Evolutionary conservation across 1,140 invertebrate genomes (phyloP).

Genomic region (Proales similis): DNA sequence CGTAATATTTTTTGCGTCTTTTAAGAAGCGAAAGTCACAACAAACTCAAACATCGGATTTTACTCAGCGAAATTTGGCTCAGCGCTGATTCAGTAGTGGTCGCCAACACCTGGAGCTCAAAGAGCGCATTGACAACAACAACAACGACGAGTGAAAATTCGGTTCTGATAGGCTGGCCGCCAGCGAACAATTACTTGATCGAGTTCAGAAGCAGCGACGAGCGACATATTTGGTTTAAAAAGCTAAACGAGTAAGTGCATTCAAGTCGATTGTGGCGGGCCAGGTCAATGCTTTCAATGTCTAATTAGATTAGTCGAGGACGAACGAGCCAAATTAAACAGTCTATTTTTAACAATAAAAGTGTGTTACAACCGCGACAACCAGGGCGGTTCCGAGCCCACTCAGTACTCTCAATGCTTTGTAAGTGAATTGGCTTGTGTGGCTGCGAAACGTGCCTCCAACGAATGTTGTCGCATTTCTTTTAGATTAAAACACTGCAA

Average conservation of each 20-base stretch:
- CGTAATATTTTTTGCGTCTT: conserved; percentile 16
- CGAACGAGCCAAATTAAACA: conserved; percentile 18
- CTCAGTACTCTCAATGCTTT: conserved; percentile 14
- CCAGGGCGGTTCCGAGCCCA: conserved; percentile 13
- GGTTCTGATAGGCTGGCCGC: conserved; percentile 27
- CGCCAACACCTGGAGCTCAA: conserved; percentile 16
- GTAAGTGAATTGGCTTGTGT: neutral
- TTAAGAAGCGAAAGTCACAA: conserved; percentile 12
- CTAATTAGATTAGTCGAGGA: neutral
- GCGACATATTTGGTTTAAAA: conserved; percentile 11
- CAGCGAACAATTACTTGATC: conserved; percentile 10
- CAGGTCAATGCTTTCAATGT: neutral
- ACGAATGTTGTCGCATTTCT: neutral
- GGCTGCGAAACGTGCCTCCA: no score
- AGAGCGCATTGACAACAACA: no score
- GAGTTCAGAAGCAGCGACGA: conserved; percentile 6
- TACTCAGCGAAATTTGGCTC: conserved; percentile 25
- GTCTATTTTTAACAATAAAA: conserved; percentile 22
- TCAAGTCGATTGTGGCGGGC: neutral
- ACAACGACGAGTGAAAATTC: no score
- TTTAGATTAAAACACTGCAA: conserved; percentile 23
- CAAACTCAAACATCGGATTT: conserved; percentile 18
- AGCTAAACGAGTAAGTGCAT: conserved; percentile 13
- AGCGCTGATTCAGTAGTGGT: conserved; percentile 2
- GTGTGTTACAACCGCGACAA: conserved; percentile 31